Conservation (phyloP, 2,888 invertebrate species). For the Limnephilus lunatus region DNA sequence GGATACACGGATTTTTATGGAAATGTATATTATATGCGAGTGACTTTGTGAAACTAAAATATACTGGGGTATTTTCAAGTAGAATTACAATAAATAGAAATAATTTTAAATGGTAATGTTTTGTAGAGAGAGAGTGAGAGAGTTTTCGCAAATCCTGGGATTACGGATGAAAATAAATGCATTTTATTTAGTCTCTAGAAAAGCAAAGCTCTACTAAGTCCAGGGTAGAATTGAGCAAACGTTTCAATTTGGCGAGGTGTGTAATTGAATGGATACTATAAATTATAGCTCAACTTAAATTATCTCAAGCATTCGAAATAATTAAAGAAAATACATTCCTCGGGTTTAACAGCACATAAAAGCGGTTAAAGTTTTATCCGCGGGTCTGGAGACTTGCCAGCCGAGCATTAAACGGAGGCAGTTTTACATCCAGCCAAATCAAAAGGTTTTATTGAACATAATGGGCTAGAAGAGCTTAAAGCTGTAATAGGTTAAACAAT, state of each 20-base stretch:
- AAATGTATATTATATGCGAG: slow-evolving; percentile 16
- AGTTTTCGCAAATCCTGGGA: neutral
- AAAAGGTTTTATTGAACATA: slow-evolving; percentile 17
- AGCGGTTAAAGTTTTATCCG: slow-evolving; percentile 32
- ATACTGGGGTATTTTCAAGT: neutral
- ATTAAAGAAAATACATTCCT: slow-evolving; percentile 43
- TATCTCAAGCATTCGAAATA: slow-evolving; percentile 32
- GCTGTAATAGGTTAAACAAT: neutral
- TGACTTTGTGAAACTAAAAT: slow-evolving; percentile 8
- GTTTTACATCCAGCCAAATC: slow-evolving; percentile 22
- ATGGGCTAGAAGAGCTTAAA: neutral
- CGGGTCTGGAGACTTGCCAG: slow-evolving; percentile 36
- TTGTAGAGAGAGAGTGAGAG: neutral
- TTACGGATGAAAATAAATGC: neutral
- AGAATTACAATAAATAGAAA: slow-evolving; percentile 11
- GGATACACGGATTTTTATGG: slow-evolving; percentile 43
- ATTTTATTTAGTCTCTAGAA: neutral
- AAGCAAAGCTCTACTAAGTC: neutral
- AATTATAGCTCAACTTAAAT: slow-evolving; percentile 26
- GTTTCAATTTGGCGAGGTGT: neutral
- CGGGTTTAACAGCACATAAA: slow-evolving; percentile 33
- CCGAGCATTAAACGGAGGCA: slow-evolving; percentile 30
- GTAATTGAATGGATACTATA: neutral
- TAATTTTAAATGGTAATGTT: neutral
- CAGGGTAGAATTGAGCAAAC: neutral